Conservation (phyloP, 2,888 invertebrate genomes). For the Amphiduros pacificus region DNA sequence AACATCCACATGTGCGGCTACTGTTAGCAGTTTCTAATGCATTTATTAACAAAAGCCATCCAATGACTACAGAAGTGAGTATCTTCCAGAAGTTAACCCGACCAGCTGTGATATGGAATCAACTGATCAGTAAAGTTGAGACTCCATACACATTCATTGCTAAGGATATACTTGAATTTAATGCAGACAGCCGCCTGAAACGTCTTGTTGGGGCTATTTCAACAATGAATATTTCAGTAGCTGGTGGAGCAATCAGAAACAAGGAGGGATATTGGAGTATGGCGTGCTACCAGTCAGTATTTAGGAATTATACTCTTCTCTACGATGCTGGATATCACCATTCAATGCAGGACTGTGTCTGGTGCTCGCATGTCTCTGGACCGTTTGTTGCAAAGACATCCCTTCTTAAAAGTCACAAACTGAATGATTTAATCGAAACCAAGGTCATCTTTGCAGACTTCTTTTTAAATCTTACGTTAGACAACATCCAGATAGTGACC, state of each 20-base stretch:
- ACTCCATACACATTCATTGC: slow-evolving; percentile 45
- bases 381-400: slow-evolving; percentile 42
- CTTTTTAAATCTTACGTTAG: slow-evolving; percentile 38
- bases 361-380: slow-evolving; percentile 47
- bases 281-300: slow-evolving; percentile 43
- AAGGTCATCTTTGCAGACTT: slow-evolving; percentile 43
- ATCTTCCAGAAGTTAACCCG: no score
- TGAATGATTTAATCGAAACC: slow-evolving; percentile 31
- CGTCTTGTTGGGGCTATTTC: slow-evolving; percentile 43
- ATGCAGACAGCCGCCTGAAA: slow-evolving; percentile 37
- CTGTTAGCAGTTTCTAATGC: no score
- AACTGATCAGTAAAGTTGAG: slow-evolving; percentile 28
- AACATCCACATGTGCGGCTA: no score
- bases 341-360: slow-evolving; percentile 46
- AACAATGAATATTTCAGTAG: slow-evolving; percentile 33
- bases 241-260: slow-evolving; percentile 41
- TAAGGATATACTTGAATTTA: slow-evolving; percentile 36
- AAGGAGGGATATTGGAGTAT: slow-evolving; percentile 42
- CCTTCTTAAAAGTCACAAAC: slow-evolving; percentile 27
- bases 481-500: slow-evolving; percentile 30
- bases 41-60: no score
- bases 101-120: slow-evolving; percentile 38
- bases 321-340: slow-evolving; percentile 44
- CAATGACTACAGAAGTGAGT: no score
- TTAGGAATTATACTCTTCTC: slow-evolving; percentile 41